Evolutionary conservation across 2,113 vertebrate genomes (phyloP), one percentile per base, ranked within the genome.

Genomic region (Anhinga rufa): DNA sequence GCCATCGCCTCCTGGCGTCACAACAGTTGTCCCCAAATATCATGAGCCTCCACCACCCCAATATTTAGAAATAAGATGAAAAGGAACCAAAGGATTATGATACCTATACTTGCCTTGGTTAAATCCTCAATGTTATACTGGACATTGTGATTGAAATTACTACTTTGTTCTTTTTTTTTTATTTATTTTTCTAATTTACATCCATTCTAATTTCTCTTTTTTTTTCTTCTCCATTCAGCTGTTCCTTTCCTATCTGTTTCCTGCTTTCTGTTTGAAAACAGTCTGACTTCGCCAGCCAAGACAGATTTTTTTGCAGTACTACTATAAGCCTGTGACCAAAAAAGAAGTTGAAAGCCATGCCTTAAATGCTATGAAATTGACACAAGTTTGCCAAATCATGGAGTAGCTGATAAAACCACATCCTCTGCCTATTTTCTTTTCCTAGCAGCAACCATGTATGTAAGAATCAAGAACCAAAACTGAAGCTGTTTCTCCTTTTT

Each of bases 251-350:
- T 49, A 16, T 61, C 26, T 57, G 34, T 83, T 83, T 86, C 49
- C 29, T 83, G 55, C 36, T 83, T 92, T 88, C 54, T 88, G 68
- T 95, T 93, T 95, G 88, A 93, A 94, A 95, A 93, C 82, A 81
- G n/a, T 70, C 51, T 86, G 64, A 74, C 25, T 95, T 86, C 88
- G 49, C 42, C 62, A 93, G 64, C 28, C 76, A 86, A 91, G 82
- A 94, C 92, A 90, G 76, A 81, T 58, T 86, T 90, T 90, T 94
- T 90, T 95, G 58, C 55, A 88, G 38, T 40, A 75, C 25, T 86
- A 9, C 48, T 92, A 25, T 70, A 9, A 93, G 58, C 26, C 25
- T 91, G 49, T 70, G 77, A 92, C 76, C 69, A 86, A 86, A 91
- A 90, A 70, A 65, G 29, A 69, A 86, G 42, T 70, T 88, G 51